phyloP scores from a whole-genome alignment of 30 jellyfish, hydroid and myxozoan genomes.

The Catostylus mosaicus region DNA sequence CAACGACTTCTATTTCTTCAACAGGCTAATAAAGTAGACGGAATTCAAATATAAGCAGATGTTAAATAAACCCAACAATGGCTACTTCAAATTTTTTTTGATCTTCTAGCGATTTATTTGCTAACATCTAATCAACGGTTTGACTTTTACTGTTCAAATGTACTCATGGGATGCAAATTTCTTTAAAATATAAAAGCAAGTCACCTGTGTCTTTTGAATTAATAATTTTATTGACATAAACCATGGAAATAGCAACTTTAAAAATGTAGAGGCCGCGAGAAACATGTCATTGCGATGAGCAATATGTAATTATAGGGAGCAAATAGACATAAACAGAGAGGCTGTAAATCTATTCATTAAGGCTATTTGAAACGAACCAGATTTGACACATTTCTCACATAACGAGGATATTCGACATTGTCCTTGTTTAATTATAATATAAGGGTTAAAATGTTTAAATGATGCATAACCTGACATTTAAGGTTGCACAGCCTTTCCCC shows the following conservation, averaged over 20 bases:
- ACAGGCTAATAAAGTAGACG: not conserved
- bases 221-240: not conserved
- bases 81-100: not conserved
- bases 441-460: no score
- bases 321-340: no score
- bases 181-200: not conserved
- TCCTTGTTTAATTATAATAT: no score
- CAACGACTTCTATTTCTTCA: not conserved
- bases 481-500: no score
- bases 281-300: not conserved
- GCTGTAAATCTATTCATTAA: no score
- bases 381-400: no score
- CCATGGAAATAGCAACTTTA: not conserved
- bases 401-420: no score
- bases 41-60: not conserved
- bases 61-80: not conserved
- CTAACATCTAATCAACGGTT: not conserved
- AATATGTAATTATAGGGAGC: not conserved
- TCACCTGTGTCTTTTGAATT: conserved; percentile 14
- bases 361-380: no score
- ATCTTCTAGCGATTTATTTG: not conserved
- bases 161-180: not conserved
- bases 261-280: not conserved
- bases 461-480: no score
- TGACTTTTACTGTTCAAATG: not conserved